phyloP scores from a whole-genome alignment of 2,888 invertebrate species.

The Apantesis nais region DNA sequence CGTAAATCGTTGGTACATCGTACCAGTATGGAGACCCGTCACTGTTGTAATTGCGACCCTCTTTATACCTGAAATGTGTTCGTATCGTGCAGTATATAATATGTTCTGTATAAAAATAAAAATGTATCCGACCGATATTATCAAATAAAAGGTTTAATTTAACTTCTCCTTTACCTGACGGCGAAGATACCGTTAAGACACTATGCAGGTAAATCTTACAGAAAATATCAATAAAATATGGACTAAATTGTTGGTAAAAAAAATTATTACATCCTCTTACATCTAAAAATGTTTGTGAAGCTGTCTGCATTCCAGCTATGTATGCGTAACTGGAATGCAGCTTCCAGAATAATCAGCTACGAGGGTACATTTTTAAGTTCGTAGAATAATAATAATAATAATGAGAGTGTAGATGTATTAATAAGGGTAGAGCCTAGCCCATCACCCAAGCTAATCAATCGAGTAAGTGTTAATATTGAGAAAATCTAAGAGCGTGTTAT shows the following conservation, averaged over 20 bases:
- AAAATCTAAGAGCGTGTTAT: no score
- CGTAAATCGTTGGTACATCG: constrained; percentile 16
- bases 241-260: not conserved
- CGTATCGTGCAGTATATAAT: constrained; percentile 26
- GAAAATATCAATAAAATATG: not conserved
- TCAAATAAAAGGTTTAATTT: constrained; percentile 23
- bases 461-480: no score
- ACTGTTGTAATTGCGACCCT: constrained; percentile 37
- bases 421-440: no score
- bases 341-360: no score
- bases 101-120: constrained; percentile 28
- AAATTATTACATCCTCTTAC: no score
- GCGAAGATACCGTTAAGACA: not conserved
- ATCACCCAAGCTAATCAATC: no score
- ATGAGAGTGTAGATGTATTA: no score
- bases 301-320: no score
- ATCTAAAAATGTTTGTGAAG: no score
- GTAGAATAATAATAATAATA: no score
- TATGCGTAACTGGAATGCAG: no score
- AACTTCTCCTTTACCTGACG: not conserved
- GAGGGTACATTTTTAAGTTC: no score
- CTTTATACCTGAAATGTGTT: constrained; percentile 37
- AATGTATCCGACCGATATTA: constrained; percentile 22
- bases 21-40: constrained; percentile 15
- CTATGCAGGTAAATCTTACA: not conserved